Conservation (phyloP, 2,888 invertebrate species). For the Chalcis sispes region DNA sequence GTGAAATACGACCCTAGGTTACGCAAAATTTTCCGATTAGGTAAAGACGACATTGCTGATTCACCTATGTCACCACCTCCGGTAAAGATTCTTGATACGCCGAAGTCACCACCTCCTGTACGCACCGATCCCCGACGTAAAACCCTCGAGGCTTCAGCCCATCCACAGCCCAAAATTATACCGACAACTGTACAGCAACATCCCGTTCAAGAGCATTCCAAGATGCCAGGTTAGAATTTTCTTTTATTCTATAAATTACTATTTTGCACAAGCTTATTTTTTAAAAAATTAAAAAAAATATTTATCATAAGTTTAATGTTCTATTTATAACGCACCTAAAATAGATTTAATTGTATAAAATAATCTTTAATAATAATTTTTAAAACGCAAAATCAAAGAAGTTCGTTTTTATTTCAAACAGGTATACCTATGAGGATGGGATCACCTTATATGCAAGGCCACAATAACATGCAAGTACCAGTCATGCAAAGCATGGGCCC, state of each 20-base stretch:
- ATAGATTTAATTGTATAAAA: too few species aligned
- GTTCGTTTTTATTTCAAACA: constrained; percentile 22
- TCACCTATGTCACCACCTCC: constrained; percentile 80
- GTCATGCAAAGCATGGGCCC: constrained; percentile 50
- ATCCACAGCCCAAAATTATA: constrained; percentile 59
- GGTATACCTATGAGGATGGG: constrained; percentile 61
- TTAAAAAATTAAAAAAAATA: too few species aligned
- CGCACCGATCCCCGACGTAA: constrained; percentile 72
- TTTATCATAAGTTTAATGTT: too few species aligned
- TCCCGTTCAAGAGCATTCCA: constrained; percentile 48
- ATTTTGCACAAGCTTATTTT: too few species aligned
- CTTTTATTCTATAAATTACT: neutral
- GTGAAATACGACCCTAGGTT: constrained; percentile 86
- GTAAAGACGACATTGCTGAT: constrained; percentile 79
- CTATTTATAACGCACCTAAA: too few species aligned
- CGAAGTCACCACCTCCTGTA: constrained; percentile 75
- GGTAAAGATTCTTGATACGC: constrained; percentile 71
- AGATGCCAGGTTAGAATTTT: constrained; percentile 37
- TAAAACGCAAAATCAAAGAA: too few species aligned
- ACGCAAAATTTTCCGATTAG: constrained; percentile 84
- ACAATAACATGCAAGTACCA: constrained; percentile 35
- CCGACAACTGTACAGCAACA: constrained; percentile 63
- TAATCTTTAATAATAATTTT: too few species aligned
- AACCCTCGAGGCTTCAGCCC: constrained; percentile 67
- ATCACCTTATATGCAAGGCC: constrained; percentile 54